A percentile compares a stretch with the other conserved stretches of the same genome.
Evolutionary conservation across 2,888 invertebrate species (phyloP).

Genomic region (Mayetiola destructor): DNA sequence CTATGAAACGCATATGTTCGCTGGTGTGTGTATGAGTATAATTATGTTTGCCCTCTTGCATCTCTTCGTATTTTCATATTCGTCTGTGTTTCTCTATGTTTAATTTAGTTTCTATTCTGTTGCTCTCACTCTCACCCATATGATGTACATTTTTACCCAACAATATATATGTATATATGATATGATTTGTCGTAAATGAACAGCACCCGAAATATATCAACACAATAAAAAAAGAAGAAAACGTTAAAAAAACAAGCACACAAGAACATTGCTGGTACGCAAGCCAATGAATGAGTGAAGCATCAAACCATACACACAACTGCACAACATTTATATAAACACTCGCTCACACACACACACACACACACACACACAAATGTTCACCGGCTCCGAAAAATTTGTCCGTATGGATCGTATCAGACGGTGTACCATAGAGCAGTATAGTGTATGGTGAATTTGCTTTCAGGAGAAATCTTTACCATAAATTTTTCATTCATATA

Average conservation of each 20-base stretch:
- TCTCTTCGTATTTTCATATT: too few relatives aligned
- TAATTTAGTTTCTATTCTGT: neutral
- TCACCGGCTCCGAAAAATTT: too few relatives aligned
- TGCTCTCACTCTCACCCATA: neutral
- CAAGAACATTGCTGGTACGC: neutral
- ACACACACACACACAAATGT: neutral
- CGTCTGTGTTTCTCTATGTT: neutral
- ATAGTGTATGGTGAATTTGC: neutral
- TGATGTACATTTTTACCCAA: conserved; percentile 6
- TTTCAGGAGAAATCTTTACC: neutral
- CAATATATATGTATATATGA: too few relatives aligned
- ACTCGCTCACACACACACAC: neutral
- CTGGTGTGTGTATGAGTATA: neutral
- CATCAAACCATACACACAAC: conserved; percentile 6
- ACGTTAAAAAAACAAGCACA: conserved; percentile 5
- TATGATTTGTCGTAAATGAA: conserved; percentile 7
- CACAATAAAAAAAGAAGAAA: neutral
- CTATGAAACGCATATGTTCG: neutral
- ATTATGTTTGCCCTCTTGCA: too few relatives aligned
- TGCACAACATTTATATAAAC: neutral
- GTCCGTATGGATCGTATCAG: neutral
- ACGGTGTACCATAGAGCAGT: neutral
- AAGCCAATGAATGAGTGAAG: conserved; percentile 13
- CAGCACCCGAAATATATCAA: neutral
- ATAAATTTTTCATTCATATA: too few relatives aligned